A percentile compares a stretch with the other conserved stretches of the same genome.
Evolutionary conservation across 2,888 invertebrate species (phyloP).

Genomic region (Cerceris rybyensis): DNA sequence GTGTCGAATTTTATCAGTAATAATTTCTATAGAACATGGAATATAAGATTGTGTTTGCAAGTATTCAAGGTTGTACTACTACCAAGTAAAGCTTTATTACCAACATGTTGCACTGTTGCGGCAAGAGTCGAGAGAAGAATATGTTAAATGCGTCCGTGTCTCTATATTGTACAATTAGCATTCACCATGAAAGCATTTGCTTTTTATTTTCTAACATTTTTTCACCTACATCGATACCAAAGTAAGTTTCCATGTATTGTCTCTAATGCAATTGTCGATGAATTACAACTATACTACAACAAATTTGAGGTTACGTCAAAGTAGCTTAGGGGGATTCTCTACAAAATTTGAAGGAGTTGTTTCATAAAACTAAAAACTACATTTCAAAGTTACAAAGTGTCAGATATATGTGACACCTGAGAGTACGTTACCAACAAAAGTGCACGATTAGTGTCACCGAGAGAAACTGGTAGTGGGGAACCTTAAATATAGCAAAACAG

Average conservation of each 20-base stretch:
- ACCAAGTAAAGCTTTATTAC: slow-evolving; percentile 57
- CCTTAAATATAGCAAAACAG: slow-evolving; percentile 57
- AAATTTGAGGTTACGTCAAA: not conserved
- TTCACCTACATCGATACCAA: not conserved
- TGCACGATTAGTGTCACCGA: slow-evolving; percentile 46
- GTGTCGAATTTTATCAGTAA: slow-evolving; percentile 33
- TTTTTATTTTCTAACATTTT: slow-evolving; percentile 6
- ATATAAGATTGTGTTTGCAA: slow-evolving; percentile 41
- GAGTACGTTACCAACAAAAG: slow-evolving; percentile 34
- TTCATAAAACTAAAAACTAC: not conserved
- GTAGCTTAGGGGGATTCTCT: not conserved
- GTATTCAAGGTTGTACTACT: slow-evolving; percentile 57
- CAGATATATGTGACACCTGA: slow-evolving; percentile 43
- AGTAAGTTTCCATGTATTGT: not conserved
- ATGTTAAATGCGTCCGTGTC: slow-evolving; percentile 44
- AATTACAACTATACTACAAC: slow-evolving; percentile 19
- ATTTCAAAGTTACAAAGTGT: slow-evolving; percentile 10
- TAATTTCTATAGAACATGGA: slow-evolving; percentile 15
- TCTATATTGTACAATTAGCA: slow-evolving; percentile 18
- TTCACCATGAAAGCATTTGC: slow-evolving; percentile 16
- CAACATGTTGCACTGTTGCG: slow-evolving; percentile 53
- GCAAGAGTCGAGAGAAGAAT: slow-evolving; percentile 47
- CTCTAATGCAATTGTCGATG: not conserved
- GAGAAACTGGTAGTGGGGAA: slow-evolving; percentile 38
- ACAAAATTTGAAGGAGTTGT: not conserved